A percentile compares a stretch with the other conserved stretches of the same genome.
These are phyloP conservation scores for Sphaerodactylus townsendi DNA, from an alignment of 2,113 vertebrate species.

Conservation along the genomic window DNA sequence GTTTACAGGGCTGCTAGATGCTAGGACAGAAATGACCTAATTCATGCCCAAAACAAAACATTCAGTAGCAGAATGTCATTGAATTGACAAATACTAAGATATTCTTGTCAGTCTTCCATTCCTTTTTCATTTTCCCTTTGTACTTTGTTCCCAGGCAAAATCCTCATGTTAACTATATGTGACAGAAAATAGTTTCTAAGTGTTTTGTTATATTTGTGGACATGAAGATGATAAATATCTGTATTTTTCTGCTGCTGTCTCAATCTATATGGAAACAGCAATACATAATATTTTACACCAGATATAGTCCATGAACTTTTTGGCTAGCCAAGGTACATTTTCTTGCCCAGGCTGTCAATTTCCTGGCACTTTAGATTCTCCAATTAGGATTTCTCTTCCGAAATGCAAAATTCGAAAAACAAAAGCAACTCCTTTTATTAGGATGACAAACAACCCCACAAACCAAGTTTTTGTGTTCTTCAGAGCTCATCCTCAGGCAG, in stretches of 20 bases:
- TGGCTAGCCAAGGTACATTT: too few relatives aligned
- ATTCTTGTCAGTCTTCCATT: not conserved
- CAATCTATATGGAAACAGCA: not conserved
- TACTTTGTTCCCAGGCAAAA: not conserved
- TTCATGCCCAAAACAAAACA: conserved; percentile 33
- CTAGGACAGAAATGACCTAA: conserved; percentile 26
- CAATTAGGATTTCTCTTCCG: not conserved
- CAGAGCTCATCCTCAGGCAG: too few relatives aligned
- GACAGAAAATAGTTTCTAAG: not conserved
- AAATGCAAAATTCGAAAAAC: not conserved
- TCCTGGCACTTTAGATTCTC: not conserved
- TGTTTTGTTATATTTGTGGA: not conserved
- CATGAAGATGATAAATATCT: conserved; percentile 11
- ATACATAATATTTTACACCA: not conserved
- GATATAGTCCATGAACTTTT: not conserved
- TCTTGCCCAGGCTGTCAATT: not conserved
- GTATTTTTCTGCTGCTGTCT: not conserved
- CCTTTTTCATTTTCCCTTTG: not conserved
- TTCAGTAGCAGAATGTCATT: conserved; percentile 8
- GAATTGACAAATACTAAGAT: conserved; percentile 11
- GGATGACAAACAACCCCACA: too few relatives aligned
- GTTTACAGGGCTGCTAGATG: conserved; percentile 23
- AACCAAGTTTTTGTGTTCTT: too few relatives aligned
- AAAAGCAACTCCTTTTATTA: not conserved
- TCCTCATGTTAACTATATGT: not conserved